Percentiles rank a stretch among this genome's conserved stretches.
Evolutionary conservation across 1,140 invertebrate genomes (phyloP).

Genomic region (Pristionchus pacificus): DNA sequence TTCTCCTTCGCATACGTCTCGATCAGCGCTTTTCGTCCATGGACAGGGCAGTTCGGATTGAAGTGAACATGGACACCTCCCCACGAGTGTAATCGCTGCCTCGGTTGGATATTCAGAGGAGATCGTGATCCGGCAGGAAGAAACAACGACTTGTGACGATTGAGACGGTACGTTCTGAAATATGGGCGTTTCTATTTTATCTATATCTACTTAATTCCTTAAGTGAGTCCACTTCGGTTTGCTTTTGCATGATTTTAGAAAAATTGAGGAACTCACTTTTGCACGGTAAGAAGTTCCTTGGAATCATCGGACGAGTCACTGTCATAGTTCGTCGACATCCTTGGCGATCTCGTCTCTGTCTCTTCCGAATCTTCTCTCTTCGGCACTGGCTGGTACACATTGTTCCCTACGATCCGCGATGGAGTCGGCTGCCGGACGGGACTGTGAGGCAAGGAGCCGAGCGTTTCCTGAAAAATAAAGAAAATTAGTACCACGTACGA

Average conservation of each 20-base stretch:
- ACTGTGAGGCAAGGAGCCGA: not conserved
- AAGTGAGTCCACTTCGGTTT: no score
- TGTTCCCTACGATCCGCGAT: not conserved
- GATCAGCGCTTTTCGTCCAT: slow-evolving; percentile 49
- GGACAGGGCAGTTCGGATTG: slow-evolving; percentile 53
- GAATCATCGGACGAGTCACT: slow-evolving; percentile 58
- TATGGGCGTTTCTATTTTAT: no score
- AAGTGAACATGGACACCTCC: slow-evolving; percentile 46
- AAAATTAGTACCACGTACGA: no score
- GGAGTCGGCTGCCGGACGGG: not conserved
- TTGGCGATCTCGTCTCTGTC: not conserved
- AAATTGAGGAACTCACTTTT: slow-evolving; percentile 56
- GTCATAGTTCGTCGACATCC: slow-evolving; percentile 56
- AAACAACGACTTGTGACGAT: slow-evolving; percentile 45
- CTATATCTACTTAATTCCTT: no score
- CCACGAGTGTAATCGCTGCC: slow-evolving; percentile 53
- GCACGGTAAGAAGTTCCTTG: slow-evolving; percentile 31
- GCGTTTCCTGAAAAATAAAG: not conserved
- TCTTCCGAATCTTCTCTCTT: not conserved
- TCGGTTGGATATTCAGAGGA: not conserved
- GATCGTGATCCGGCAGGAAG: slow-evolving; percentile 25
- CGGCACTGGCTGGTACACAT: not conserved
- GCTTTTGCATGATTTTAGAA: no score
- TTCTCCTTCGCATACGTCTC: slow-evolving; percentile 55
- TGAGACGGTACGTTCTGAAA: slow-evolving; percentile 39